Percentiles rank a stretch among this genome's conserved stretches.
phyloP scores from a whole-genome alignment of 2,113 vertebrate species.

The Muntiacus muntjak region DNA sequence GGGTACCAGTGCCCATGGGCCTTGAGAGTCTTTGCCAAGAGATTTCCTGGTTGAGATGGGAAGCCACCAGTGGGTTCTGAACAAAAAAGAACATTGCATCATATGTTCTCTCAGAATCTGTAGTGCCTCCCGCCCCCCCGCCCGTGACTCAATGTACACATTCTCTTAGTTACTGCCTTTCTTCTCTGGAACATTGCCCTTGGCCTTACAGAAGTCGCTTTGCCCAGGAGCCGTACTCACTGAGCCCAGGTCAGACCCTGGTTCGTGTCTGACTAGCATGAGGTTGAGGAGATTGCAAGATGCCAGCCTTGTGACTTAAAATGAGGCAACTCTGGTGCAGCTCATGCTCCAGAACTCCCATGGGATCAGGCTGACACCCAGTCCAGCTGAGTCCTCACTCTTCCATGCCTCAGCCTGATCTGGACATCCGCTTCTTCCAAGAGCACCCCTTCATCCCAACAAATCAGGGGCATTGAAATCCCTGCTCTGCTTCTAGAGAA shows the following conservation, averaged over 20 bases:
- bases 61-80: not conserved
- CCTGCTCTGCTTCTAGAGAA: not conserved
- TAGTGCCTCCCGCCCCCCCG: accelerated
- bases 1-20: not conserved
- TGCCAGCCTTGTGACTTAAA: not conserved
- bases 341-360: not conserved
- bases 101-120: not conserved
- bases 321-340: not conserved
- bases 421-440: not conserved
- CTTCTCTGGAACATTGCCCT: not conserved
- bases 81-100: not conserved
- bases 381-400: not conserved
- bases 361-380: not conserved
- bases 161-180: not conserved
- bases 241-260: not conserved
- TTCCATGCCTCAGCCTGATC: not conserved
- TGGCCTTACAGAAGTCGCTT: not conserved
- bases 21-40: not conserved
- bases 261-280: no score
- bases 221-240: not conserved
- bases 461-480: not conserved
- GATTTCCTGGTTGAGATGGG: not conserved
- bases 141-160: no score
- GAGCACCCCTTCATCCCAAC: not conserved
- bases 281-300: not conserved